Percentiles rank a stretch among this genome's conserved stretches.
Evolutionary conservation across 2,888 invertebrate genomes (phyloP).

Genomic region (Labia minor): DNA sequence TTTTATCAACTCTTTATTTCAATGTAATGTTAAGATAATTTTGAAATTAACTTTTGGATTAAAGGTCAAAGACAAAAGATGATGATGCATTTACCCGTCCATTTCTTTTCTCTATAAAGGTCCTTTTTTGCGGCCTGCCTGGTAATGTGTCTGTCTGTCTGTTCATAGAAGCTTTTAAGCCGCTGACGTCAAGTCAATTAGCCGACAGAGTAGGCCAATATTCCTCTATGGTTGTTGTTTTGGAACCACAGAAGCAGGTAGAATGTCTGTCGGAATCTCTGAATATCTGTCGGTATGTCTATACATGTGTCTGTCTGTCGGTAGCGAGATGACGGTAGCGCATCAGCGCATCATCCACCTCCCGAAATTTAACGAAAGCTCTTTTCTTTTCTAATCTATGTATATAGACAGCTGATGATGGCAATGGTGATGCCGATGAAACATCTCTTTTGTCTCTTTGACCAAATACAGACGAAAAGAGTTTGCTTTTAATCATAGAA

Average conservation of each 20-base stretch:
- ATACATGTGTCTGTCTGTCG: background rate
- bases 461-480: background rate
- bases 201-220: background rate
- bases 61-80: constrained; percentile 13
- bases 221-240: background rate
- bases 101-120: background rate
- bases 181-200: constrained; percentile 13
- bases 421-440: background rate
- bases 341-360: constrained; percentile 3
- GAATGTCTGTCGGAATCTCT: background rate
- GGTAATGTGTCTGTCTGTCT: constrained; percentile 2
- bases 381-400: background rate
- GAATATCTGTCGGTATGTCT: background rate
- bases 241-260: background rate
- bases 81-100: constrained; percentile 4
- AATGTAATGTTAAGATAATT: background rate
- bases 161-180: background rate
- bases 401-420: constrained; percentile 3
- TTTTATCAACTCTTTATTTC: background rate
- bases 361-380: background rate
- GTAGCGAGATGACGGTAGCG: constrained; percentile 1
- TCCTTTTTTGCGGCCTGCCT: background rate
- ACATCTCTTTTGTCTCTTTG: background rate
- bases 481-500: constrained; percentile 1
- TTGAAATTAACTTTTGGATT: background rate